phyloP scores from a whole-genome alignment of 2,113 vertebrate genomes.

The Rana temporaria region DNA sequence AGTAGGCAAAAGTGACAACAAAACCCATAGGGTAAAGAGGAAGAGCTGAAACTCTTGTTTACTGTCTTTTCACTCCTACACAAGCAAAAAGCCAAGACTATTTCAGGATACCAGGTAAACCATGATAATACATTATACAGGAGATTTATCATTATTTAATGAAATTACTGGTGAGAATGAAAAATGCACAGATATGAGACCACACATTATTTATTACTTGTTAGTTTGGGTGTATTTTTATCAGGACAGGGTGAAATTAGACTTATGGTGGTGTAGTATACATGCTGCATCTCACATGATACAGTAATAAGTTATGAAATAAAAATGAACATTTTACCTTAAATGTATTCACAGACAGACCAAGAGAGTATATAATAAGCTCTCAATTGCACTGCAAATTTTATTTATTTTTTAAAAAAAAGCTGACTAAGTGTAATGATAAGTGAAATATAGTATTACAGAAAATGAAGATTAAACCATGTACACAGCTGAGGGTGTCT shows the following conservation, averaged over 20 bases:
- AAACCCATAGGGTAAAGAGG: slow-evolving; percentile 23
- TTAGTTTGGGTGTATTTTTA: neutral
- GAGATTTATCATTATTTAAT: slow-evolving; percentile 22
- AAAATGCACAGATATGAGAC: neutral
- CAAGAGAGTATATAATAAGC: neutral
- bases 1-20: slow-evolving; percentile 45
- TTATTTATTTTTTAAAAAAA: too few species aligned
- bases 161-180: slow-evolving; percentile 9
- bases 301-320: neutral
- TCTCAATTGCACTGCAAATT: neutral
- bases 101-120: slow-evolving; percentile 20
- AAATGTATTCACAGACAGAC: neutral
- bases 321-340: neutral
- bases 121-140: neutral
- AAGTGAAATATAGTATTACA: neutral
- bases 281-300: neutral
- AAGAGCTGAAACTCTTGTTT: slow-evolving; percentile 15
- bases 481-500: neutral
- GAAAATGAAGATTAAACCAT: neutral
- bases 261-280: neutral
- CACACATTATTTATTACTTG: too few species aligned
- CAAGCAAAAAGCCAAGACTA: neutral
- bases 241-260: neutral
- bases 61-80: slow-evolving; percentile 10
- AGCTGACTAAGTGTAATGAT: neutral